These are phyloP conservation scores for Tetragnatha montana DNA, from an alignment of 2,888 invertebrate genomes.

Conservation along the genomic window DNA sequence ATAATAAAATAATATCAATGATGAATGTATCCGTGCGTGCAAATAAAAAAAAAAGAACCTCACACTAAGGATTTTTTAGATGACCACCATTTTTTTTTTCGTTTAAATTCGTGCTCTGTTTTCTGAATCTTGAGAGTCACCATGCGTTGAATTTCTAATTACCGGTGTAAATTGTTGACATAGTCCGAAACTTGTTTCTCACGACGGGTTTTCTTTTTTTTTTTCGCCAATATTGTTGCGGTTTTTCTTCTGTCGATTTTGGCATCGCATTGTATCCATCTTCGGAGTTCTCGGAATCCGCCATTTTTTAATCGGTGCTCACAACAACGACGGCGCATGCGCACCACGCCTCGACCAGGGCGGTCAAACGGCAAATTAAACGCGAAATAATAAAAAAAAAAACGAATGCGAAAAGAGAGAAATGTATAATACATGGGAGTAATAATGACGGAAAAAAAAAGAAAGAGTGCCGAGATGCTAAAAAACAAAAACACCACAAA, in stretches of 20 bases:
- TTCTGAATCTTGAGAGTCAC: slow-evolving; percentile 15
- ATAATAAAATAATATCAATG: slow-evolving; percentile 22
- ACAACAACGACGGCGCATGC: slow-evolving; percentile 24
- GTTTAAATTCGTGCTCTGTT: slow-evolving; percentile 22
- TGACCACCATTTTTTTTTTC: slow-evolving; percentile 7
- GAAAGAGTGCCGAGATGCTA: slow-evolving; percentile 18
- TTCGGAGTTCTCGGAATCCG: not conserved
- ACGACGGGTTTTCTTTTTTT: slow-evolving; percentile 2
- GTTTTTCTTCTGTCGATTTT: slow-evolving; percentile 2
- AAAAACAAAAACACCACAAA: slow-evolving; percentile 13
- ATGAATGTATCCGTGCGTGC: slow-evolving; percentile 1
- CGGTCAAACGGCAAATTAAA: slow-evolving; percentile 37
- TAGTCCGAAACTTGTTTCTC: slow-evolving; percentile 31
- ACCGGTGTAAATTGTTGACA: slow-evolving; percentile 48
- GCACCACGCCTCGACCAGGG: slow-evolving; percentile 48
- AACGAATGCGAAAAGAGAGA: slow-evolving; percentile 41
- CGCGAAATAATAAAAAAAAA: slow-evolving; percentile 43
- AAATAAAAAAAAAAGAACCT: slow-evolving; percentile 6
- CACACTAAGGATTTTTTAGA: slow-evolving; percentile 9
- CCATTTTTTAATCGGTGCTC: not conserved
- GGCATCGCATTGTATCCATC: not conserved
- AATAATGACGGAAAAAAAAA: slow-evolving; percentile 30
- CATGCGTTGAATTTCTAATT: slow-evolving; percentile 47
- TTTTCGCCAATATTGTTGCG: not conserved
- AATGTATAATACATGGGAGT: slow-evolving; percentile 54